Conservation (phyloP, 2,797 vertebrate species). For the Cuniculus paca region DNA sequence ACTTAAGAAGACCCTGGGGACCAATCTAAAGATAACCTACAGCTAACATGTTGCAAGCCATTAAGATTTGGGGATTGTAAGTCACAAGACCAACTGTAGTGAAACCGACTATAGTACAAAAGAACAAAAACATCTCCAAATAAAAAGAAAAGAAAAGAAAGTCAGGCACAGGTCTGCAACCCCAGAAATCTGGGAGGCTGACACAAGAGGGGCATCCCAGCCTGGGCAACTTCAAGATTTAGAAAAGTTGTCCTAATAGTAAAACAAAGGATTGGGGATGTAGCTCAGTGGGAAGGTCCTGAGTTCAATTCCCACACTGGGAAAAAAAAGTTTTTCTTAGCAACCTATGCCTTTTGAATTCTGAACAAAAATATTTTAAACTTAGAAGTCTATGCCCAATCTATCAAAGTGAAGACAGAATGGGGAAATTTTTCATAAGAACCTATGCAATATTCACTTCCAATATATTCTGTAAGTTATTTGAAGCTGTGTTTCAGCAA, state of each 20-base stretch:
- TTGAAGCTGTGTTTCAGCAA: not conserved
- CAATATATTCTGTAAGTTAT: not conserved
- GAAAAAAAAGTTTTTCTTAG: not conserved
- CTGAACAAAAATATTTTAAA: slow-evolving; percentile 31
- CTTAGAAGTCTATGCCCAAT: not conserved
- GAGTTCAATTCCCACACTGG: not conserved
- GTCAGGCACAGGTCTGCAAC: not conserved
- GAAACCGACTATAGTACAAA: not conserved
- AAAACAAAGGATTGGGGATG: not conserved
- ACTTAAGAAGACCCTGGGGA: not conserved
- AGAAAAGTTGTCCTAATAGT: not conserved
- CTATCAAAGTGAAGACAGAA: not conserved
- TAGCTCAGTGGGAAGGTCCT: not conserved
- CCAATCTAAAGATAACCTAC: not conserved
- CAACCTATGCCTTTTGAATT: not conserved
- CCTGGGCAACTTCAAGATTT: not conserved
- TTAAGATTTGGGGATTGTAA: not conserved
- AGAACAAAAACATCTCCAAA: not conserved
- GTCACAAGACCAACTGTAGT: not conserved
- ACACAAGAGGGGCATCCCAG: not conserved
- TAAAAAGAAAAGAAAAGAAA: slow-evolving; percentile 9
- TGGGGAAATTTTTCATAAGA: not conserved
- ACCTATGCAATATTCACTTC: not conserved
- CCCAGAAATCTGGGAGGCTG: not conserved
- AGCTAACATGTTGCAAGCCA: not conserved